These are phyloP conservation scores for Drosophila sproati DNA, from an alignment of 1,140 invertebrate species.

Conservation along the genomic window DNA sequence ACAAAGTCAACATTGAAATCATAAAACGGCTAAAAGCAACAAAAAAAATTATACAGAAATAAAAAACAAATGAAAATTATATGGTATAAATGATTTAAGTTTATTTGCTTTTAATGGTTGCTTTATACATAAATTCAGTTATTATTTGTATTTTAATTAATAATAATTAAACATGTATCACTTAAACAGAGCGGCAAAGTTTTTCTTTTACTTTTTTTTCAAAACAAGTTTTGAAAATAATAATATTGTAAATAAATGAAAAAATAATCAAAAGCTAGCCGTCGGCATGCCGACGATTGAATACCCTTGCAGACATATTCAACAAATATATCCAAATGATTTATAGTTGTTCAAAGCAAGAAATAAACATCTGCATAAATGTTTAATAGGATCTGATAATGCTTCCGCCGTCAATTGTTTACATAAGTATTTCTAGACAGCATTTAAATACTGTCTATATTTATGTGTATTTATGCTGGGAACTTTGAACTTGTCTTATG, in stretches of 20 bases:
- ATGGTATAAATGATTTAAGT: conserved; percentile 73
- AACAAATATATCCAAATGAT: conserved; percentile 12
- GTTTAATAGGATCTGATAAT: neutral
- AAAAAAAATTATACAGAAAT: neutral
- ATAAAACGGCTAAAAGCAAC: conserved; percentile 7
- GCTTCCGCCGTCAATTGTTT: neutral
- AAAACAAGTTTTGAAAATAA: conserved; percentile 54
- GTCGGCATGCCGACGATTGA: conserved; percentile 12
- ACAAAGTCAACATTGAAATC: conserved; percentile 16
- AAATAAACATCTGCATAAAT: neutral
- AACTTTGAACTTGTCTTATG: conserved; percentile 24
- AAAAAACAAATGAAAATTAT: conserved; percentile 42
- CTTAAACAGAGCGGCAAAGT: conserved; percentile 75
- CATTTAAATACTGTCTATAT: neutral
- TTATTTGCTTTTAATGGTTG: conserved; percentile 50
- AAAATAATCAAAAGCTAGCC: conserved; percentile 17
- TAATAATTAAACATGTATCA: conserved; percentile 67
- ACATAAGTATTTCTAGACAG: neutral
- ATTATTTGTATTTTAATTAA: conserved; percentile 58
- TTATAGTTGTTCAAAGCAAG: conserved; percentile 19
- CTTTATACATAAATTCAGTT: conserved; percentile 81
- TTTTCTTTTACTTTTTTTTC: conserved; percentile 10
- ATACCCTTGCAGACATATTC: conserved; percentile 29
- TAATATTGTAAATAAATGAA: conserved; percentile 23
- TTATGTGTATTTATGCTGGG: neutral